phyloP scores from a whole-genome alignment of 2,113 vertebrate species.

The Globicephala melas region DNA sequence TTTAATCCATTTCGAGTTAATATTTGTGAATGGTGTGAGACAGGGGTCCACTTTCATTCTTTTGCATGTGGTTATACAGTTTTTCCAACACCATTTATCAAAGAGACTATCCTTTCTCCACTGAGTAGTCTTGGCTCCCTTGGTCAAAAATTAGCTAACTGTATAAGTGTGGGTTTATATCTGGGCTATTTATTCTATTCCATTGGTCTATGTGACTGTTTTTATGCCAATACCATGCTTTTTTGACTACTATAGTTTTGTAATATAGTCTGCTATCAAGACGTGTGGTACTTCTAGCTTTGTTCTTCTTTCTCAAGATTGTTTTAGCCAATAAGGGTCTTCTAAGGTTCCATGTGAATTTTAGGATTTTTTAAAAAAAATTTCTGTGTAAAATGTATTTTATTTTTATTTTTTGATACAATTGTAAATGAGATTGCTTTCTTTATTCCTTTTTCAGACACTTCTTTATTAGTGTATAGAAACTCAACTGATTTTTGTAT shows the following conservation, averaged over 20 bases:
- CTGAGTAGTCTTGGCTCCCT: neutral
- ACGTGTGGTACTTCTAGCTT: neutral
- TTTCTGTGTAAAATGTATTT: neutral
- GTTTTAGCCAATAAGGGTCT: neutral
- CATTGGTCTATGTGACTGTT: neutral
- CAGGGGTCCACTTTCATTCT: neutral
- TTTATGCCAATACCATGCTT: neutral
- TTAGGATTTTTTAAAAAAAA: neutral
- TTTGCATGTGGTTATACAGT: neutral
- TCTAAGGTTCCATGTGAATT: neutral
- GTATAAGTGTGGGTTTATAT: neutral
- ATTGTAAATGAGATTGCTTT: neutral
- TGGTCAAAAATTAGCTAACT: neutral
- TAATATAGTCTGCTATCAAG: neutral
- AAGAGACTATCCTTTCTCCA: neutral
- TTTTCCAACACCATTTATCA: neutral
- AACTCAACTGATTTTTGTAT: neutral
- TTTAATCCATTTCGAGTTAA: neutral
- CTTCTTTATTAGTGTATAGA: neutral
- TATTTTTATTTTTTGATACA: neutral
- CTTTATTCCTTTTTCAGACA: neutral
- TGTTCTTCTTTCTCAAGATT: neutral
- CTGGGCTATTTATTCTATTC: neutral
- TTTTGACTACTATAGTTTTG: neutral
- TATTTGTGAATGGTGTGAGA: neutral